Base-by-base conservation (phyloP, 2,797 vertebrate species). In the Jordanella pulchra region DNA sequence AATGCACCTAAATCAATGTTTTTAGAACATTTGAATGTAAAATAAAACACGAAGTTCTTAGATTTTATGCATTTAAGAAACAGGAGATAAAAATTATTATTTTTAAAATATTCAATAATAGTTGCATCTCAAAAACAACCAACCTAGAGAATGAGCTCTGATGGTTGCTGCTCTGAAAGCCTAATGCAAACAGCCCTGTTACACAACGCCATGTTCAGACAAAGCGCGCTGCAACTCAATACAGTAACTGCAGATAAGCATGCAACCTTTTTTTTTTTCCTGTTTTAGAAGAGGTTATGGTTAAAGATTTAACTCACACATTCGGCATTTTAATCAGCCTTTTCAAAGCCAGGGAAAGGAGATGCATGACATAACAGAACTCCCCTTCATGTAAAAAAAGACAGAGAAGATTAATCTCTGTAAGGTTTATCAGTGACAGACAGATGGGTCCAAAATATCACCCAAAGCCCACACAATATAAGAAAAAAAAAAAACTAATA, bases 181-280 rank as follows among this genome's bases (percentile, higher is more conserved):
- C 82, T 71, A 87, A 79, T 82, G 79, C 75, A 87, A 83, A 78
- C 79, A 76, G 69, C 78, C 85, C 82, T 84, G 91, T 91, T 90
- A 91, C 89, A 92, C 89, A 91, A 92, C 89, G 67, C 74, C 70
- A 64, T 75, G 77, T 84, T 80, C 65, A 82, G 75, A 91, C 86
- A 89, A 86, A 86, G 88, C 78, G 77, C 75, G 72, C 56, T 42
- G 28, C 68, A 71, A 71, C 75, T 51, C 47, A 32, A 69, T 75
- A 69, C 80, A 61, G 68, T 72, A 44, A 79, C 69, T 79, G 58
- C 50, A 85, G 55, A 81, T 23, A 77, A 6, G 74, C 56, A 7
- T 64, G 39, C 32, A 47, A 68, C 14, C 63, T 58, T 39, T 48
- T 30, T 48, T 30, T 48, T 45, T 3, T 15, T n/a, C 32, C 58